phyloP scores from a whole-genome alignment of 2,113 vertebrate genomes.

The Fulmarus glacialis region DNA sequence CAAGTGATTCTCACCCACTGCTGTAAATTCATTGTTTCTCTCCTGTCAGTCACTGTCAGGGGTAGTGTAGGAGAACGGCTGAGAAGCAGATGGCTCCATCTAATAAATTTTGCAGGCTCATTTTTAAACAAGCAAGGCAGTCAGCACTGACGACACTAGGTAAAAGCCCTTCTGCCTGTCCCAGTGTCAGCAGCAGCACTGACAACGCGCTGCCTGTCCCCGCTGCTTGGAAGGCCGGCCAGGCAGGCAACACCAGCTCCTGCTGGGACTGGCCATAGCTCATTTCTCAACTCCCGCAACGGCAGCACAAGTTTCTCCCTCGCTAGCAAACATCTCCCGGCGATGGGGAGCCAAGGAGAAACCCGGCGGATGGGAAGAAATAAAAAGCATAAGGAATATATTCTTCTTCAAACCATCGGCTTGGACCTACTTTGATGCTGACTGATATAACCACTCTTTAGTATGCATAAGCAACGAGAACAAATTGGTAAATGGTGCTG shows the following conservation, averaged over 20 bases:
- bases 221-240: not conserved
- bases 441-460: not conserved
- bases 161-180: not conserved
- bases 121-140: slow-evolving; percentile 51
- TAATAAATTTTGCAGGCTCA: slow-evolving; percentile 61
- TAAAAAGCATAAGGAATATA: not conserved
- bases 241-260: not conserved
- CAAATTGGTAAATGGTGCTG: not conserved
- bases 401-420: not conserved
- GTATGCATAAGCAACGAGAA: not conserved
- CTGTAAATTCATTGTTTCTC: slow-evolving; percentile 62
- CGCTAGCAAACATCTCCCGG: rapidly evolving
- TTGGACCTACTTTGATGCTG: not conserved
- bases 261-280: not conserved
- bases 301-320: not conserved
- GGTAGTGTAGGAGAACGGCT: slow-evolving; percentile 49
- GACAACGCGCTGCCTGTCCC: not conserved
- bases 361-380: not conserved
- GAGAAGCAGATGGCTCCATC: slow-evolving; percentile 65
- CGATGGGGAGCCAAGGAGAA: not conserved
- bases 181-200: not conserved
- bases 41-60: slow-evolving; percentile 55
- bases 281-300: not conserved
- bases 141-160: not conserved
- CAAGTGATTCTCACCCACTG: slow-evolving; percentile 32